A percentile compares a stretch with the other conserved stretches of the same genome.
Evolutionary conservation across 2,888 invertebrate species (phyloP).

Genomic region (Amphipoea lucens): DNA sequence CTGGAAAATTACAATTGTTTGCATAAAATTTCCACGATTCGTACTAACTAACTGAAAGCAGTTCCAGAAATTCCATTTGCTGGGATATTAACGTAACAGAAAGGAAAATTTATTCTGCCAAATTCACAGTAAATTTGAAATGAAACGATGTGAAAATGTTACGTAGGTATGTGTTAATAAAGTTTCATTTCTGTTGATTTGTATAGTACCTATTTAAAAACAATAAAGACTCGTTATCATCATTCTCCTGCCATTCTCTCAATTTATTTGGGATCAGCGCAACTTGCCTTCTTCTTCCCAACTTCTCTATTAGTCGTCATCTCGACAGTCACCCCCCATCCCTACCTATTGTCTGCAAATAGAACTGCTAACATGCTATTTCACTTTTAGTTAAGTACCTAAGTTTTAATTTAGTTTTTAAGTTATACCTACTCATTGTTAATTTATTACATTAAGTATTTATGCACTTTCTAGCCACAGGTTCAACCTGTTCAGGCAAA

Average conservation of each 20-base stretch:
- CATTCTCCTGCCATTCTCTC: background rate
- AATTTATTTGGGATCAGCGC: background rate
- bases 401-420: too few relatives aligned
- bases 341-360: too few relatives aligned
- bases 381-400: too few relatives aligned
- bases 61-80: conserved; percentile 1
- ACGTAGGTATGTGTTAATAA: background rate
- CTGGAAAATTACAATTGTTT: background rate
- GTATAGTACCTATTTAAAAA: background rate
- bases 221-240: background rate
- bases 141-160: background rate
- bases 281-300: background rate
- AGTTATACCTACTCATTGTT: too few relatives aligned
- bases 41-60: conserved; percentile 11
- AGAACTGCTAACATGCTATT: too few relatives aligned
- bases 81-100: background rate
- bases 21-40: conserved; percentile 2
- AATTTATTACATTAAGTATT: too few relatives aligned
- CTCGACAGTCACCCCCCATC: background rate
- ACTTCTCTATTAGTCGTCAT: background rate
- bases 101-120: background rate
- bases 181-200: background rate
- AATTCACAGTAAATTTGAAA: background rate
- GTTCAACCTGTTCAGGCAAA: too few relatives aligned
- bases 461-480: too few relatives aligned